Evolutionary conservation across 2,113 vertebrate species (phyloP), one percentile per base, ranked within the genome.

Genomic region (Struthio camelus): DNA sequence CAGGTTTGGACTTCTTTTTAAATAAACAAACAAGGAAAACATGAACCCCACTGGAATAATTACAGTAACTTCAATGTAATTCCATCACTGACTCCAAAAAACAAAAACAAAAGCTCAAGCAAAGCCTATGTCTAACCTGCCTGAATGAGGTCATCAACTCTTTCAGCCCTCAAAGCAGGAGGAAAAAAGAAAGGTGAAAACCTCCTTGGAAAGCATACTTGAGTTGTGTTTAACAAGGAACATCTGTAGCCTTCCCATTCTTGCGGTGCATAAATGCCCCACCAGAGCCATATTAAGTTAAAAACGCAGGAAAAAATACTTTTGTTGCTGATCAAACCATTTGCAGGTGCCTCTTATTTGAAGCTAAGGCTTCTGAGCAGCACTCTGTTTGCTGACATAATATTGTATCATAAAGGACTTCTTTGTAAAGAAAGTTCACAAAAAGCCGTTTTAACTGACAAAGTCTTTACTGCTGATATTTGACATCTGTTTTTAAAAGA

Each of bases 401-500:
- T 86, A 96, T 20, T 78, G 36, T 8, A 11, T 64, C 9, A 12
- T 69, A 93, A 97, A 97, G 44, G 83, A 66, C 32, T 85, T 82
- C 95, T 97, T 92, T 97, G 91, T 79, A 84, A 91, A 79, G 42
- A 36, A 19, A 87, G 80, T 65, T 90, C 84, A 56, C 76, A 82
- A 77, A 94, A 96, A 93, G 73, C 64, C 79, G 73, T 59, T 94
- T 94, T 94, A 94, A 95, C 73, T 90, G 87, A 95, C 86, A 73
- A 65, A 76, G 76, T 54, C 84, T 95, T 95, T 88, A 65, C 54
- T 56, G 18, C n/a, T 76, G 80, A 96, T 94, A 92, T 51, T 30
- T 50, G 78, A 94, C 93, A 94, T 94, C 95, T 96, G 96, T 90
- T 96, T 95, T 85, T 65, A 89, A 93, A 93, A 94, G 25, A 95